A percentile compares a stretch with the other conserved stretches of the same genome.
These are phyloP conservation scores for Meriones unguiculatus DNA, from an alignment of 2,113 vertebrate species.

Conservation along the genomic window DNA sequence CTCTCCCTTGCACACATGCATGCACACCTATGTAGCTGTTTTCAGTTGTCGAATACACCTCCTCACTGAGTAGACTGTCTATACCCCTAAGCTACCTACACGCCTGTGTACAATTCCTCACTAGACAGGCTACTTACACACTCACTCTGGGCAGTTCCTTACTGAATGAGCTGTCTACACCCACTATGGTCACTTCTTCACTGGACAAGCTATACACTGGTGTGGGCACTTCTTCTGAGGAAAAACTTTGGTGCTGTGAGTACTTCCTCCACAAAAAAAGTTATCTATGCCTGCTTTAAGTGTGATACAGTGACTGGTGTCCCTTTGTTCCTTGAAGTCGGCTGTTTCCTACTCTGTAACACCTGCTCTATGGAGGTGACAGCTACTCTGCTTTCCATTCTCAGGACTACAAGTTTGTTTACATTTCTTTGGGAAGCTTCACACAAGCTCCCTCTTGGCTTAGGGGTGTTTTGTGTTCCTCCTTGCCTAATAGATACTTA, in stretches of 20 bases:
- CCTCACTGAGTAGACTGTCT: neutral
- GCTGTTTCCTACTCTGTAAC: neutral
- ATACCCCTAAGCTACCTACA: neutral
- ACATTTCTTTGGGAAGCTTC: neutral
- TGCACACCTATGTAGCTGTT: neutral
- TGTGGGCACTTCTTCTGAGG: neutral
- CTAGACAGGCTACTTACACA: neutral
- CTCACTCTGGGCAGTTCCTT: neutral
- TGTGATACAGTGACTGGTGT: neutral
- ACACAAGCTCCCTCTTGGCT: neutral
- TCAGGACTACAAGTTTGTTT: neutral
- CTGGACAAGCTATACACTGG: neutral
- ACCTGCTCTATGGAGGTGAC: neutral
- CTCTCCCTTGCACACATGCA: neutral
- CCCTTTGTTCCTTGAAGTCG: neutral
- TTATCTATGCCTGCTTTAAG: neutral
- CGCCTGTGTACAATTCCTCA: neutral
- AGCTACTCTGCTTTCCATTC: neutral
- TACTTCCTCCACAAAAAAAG: neutral
- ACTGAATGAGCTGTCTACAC: neutral
- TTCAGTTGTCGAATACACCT: rapidly evolving
- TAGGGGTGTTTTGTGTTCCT: neutral
- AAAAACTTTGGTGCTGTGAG: neutral
- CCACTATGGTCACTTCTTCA: neutral
- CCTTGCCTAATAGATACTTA: too few species aligned